A percentile compares a stretch with the other conserved stretches of the same genome.
phyloP scores from a whole-genome alignment of 2,797 vertebrate species.

The Poeciliopsis paucimaculata region DNA sequence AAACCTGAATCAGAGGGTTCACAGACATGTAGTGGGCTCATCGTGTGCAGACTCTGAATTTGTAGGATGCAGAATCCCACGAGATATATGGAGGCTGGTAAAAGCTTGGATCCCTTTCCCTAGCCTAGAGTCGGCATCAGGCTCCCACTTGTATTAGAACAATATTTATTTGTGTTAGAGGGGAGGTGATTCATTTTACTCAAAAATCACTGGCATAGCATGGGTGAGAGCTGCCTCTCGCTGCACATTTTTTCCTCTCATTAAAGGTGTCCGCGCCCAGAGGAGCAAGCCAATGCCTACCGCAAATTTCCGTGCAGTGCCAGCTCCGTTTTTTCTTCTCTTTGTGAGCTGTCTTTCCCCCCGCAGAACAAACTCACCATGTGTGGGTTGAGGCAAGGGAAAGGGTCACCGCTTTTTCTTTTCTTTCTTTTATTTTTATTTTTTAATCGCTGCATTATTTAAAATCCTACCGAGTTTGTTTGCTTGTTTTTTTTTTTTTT shows the following conservation, averaged over 20 bases:
- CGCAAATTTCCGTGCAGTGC: constrained; percentile 64
- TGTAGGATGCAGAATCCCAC: constrained; percentile 32
- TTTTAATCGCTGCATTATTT: constrained; percentile 72
- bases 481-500: too few species aligned
- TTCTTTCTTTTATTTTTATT: constrained; percentile 8
- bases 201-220: constrained; percentile 65
- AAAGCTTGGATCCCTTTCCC: constrained; percentile 38
- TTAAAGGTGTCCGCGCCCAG: constrained; percentile 75
- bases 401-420: constrained; percentile 65
- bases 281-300: constrained; percentile 60
- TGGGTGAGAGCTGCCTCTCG: constrained; percentile 61
- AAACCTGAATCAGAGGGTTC: constrained; percentile 57
- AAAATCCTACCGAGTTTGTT: constrained; percentile 66
- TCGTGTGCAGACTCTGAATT: constrained; percentile 36
- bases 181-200: constrained; percentile 75
- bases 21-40: constrained; percentile 29
- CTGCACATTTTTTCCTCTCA: constrained; percentile 73
- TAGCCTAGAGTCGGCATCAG: constrained; percentile 31
- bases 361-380: constrained; percentile 54
- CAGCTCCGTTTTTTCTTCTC: constrained; percentile 64
- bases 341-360: constrained; percentile 57
- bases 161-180: constrained; percentile 71
- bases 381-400: constrained; percentile 72
- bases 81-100: constrained; percentile 29
- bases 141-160: constrained; percentile 66